Percentiles rank a stretch among this genome's conserved stretches.
Evolutionary conservation across 2,113 vertebrate genomes (phyloP).

Genomic region (Strigops habroptila): DNA sequence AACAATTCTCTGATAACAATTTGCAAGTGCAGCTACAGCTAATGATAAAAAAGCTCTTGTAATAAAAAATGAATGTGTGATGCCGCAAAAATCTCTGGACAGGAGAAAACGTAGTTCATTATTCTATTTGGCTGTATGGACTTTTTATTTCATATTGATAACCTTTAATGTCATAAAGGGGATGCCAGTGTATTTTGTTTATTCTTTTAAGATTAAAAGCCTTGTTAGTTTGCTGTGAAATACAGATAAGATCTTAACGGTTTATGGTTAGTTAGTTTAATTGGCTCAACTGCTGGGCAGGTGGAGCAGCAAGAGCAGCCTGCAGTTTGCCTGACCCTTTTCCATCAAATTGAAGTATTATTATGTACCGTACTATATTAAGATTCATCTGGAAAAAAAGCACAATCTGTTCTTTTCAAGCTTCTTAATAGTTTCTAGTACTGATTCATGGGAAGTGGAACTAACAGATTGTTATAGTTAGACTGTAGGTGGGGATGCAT

Average conservation of each 20-base stretch:
- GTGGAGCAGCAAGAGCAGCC: not conserved
- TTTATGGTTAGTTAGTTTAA: not conserved
- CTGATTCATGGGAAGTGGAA: constrained; percentile 30
- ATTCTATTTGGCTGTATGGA: not conserved
- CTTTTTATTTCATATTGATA: not conserved
- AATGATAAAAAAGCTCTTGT: not conserved
- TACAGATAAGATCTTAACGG: not conserved
- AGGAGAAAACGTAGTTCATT: not conserved
- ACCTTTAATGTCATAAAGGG: not conserved
- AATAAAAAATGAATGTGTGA: not conserved
- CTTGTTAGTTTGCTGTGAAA: not conserved
- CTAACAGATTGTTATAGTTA: constrained; percentile 40
- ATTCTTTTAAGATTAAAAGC: not conserved
- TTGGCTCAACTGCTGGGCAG: not conserved
- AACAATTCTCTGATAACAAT: not conserved
- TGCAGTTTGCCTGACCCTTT: constrained; percentile 24
- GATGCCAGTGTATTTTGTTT: not conserved
- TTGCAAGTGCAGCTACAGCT: not conserved
- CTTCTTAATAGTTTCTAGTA: constrained; percentile 51
- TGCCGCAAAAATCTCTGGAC: not conserved
- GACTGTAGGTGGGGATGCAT: not conserved
- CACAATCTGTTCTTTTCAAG: constrained; percentile 57
- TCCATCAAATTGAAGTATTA: constrained; percentile 34
- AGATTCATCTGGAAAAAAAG: constrained; percentile 46
- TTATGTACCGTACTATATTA: constrained; percentile 28